Evolutionary conservation across 1,140 invertebrate genomes (phyloP), one percentile per base, ranked within the genome.

Genomic region (Ceratitis capitata): DNA sequence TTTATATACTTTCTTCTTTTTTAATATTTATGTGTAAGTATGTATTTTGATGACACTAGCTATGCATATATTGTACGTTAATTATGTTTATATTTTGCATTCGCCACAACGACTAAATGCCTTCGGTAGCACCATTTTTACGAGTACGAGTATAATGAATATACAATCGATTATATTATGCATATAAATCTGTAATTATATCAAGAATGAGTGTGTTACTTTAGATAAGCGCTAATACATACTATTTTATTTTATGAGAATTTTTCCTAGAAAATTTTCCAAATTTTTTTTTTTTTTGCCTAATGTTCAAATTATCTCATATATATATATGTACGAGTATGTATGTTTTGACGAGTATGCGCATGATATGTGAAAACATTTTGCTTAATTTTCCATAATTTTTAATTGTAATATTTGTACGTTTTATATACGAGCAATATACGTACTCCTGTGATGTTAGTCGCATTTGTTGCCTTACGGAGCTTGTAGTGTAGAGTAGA

Each of bases 401-500:
- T 19, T 56, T 56, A n/a, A 56, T 56, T 56, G 23, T 56, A 19
- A 12, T 14, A 23, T 45, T 78, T 19, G 69, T 45, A 78, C 69
- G 39, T 35, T 78, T 45, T 45, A 78, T 78, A 78, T 78, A 78
- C 69, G 69, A 78, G 69, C 69, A 78, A 78, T 78, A 78, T 78
- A 78, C 69, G 69, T 78, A 78, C 69, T 78, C 69, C 69, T 78
- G 69, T 78, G 69, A 78, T 78, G 69, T 78, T 78, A 78, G 69
- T 78, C 69, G 69, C 69, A 78, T 78, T 78, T 78, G 69, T 78
- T 78, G 69, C 39, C 42, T 23, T 78, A 2, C n/a, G n/a, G 39
- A 78, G 69, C 42, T n/a, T n/a, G n/a, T n/a, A n/a, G n/a, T 78
- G 69, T 78, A 78, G 69, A 45, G 69, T 78, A 78, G 69, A 45